Base-by-base conservation (phyloP, 37 sponge, comb jelly and placozoan species). In the Axinella damicornis region DNA sequence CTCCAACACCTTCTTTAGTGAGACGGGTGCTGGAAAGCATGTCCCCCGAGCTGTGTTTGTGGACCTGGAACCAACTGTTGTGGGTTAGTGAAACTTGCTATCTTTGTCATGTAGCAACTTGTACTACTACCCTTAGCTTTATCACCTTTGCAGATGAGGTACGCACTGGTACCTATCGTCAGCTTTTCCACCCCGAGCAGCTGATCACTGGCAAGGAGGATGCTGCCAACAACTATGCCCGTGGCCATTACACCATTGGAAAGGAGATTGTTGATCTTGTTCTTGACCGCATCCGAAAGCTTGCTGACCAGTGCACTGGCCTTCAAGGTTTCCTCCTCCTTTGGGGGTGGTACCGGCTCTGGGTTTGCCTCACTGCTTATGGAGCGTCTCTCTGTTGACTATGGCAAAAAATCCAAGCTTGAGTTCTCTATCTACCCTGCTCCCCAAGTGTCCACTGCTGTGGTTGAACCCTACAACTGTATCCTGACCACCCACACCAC, bases 401-500 rank as follows among this genome's bases (percentile, higher is more conserved):
- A 97, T 76, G n/a, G n/a, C n/a, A n/a, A n/a, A n/a, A n/a, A n/a
- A n/a, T n/a, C n/a, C n/a, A n/a, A n/a, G n/a, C n/a, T n/a, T n/a
- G n/a, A n/a, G n/a, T n/a, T n/a, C n/a, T n/a, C n/a, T n/a, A n/a
- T n/a, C n/a, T n/a, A n/a, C 76, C 97, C 97, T 28, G 97, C 97
- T 32, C 98, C 98, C 22, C 96, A 98, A 80, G 57, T 97, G 30
- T 85, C 94, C 58, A 95, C 96, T 46, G 98, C 98, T 32, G 96
- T 98, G 21, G 98, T 98, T 78, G 98, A 98, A 82, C 98, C 98
- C 25, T 98, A 98, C 92, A 98, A 98, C 90, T 91, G 94, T 21
- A 93, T 88, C 84, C 96, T 87, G 80, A 96, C 71, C 93, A 95
- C 90, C 88, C 98, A 75, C 92, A 98, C 89, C 82, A 94, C 83